Conservation (phyloP, 2,888 invertebrate genomes). For the Acleris emargana region DNA sequence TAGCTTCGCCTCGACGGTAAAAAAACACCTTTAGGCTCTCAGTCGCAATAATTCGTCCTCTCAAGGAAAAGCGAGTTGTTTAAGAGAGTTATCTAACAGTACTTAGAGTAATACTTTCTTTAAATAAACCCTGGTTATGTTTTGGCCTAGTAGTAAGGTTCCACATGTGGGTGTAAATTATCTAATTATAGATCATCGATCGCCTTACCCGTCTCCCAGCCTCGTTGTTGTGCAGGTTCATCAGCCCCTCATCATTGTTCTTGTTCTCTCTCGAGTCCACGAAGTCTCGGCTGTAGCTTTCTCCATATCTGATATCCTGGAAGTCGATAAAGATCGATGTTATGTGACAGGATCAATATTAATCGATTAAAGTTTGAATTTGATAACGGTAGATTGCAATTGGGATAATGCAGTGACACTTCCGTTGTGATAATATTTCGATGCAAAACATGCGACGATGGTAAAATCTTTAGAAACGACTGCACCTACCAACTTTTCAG, state of each 20-base stretch:
- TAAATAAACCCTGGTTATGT: too few relatives aligned
- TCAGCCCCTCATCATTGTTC: constrained; percentile 88
- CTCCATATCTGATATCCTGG: constrained; percentile 92
- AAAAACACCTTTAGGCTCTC: too few relatives aligned
- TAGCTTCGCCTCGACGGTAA: too few relatives aligned
- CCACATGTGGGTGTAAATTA: too few relatives aligned
- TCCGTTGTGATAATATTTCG: constrained; percentile 11
- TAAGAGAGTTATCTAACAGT: too few relatives aligned
- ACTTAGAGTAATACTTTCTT: too few relatives aligned
- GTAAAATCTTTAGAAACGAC: too few relatives aligned
- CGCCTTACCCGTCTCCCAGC: constrained; percentile 91
- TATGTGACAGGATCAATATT: not conserved
- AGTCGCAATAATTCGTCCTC: too few relatives aligned
- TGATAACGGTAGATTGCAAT: constrained; percentile 1
- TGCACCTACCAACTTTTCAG: too few relatives aligned
- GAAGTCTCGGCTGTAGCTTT: constrained; percentile 93
- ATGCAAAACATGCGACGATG: not conserved
- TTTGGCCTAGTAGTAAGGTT: too few relatives aligned
- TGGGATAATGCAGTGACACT: not conserved
- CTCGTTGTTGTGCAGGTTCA: constrained; percentile 97
- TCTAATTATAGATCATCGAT: not conserved
- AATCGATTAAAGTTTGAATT: not conserved
- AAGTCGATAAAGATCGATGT: constrained; percentile 42
- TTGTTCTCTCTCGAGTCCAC: constrained; percentile 92
- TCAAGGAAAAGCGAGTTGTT: too few relatives aligned